These are phyloP conservation scores for Valencia hispanica DNA, from an alignment of 2,797 vertebrate species.

Conservation along the genomic window DNA sequence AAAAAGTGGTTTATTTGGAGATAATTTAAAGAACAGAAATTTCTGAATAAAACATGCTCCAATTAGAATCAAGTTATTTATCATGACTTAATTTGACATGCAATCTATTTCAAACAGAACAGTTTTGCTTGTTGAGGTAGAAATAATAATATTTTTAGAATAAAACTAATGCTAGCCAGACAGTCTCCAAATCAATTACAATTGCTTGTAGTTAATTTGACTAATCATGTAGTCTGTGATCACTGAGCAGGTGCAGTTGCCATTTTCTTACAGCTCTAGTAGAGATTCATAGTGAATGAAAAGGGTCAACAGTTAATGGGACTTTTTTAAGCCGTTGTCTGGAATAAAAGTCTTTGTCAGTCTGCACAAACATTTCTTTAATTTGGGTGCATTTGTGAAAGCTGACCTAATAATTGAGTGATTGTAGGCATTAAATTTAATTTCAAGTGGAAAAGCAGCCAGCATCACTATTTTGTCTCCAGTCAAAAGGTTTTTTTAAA, in stretches of 20 bases:
- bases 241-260: neutral
- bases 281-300: constrained; percentile 4
- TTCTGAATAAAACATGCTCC: neutral
- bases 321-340: neutral
- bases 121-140: neutral
- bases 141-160: neutral
- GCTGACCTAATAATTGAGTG: neutral
- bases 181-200: too few relatives aligned
- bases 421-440: constrained; percentile 12
- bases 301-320: constrained; percentile 10
- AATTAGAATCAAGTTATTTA: neutral
- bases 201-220: neutral
- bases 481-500: neutral
- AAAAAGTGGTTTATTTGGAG: too few relatives aligned
- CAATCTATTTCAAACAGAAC: neutral
- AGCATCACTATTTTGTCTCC: neutral
- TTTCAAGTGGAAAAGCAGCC: neutral
- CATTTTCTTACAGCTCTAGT: constrained; percentile 3
- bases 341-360: constrained; percentile 16
- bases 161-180: too few relatives aligned
- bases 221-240: neutral
- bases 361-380: constrained; percentile 30
- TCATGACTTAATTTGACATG: neutral
- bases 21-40: neutral
- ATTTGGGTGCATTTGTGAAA: constrained; percentile 11